These are phyloP conservation scores for Xenotilapia longispinis DNA, from an alignment of 2,113 vertebrate genomes.

Conservation along the genomic window DNA sequence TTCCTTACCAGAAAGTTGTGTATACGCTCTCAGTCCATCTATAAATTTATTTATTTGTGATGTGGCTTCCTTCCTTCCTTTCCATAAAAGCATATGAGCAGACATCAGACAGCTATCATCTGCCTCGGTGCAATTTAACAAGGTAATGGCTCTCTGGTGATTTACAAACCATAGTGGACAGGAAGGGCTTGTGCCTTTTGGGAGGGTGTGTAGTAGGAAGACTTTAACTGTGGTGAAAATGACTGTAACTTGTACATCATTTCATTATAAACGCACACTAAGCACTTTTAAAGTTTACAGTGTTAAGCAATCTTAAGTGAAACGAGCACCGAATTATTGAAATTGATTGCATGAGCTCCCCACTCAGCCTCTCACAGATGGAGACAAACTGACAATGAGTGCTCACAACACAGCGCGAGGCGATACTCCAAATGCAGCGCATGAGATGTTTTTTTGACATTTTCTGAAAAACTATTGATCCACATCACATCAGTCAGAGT, in stretches of 20 bases:
- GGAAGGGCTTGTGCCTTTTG: neutral
- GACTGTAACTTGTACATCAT: slow-evolving; percentile 7
- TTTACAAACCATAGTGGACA: slow-evolving; percentile 12
- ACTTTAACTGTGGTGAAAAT: neutral
- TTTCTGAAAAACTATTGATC: slow-evolving; percentile 57
- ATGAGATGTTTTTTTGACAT: slow-evolving; percentile 36
- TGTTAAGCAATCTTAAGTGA: slow-evolving; percentile 5
- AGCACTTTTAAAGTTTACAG: neutral
- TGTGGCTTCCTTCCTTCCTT: slow-evolving; percentile 8
- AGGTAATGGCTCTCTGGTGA: slow-evolving; percentile 36
- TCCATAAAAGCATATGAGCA: slow-evolving; percentile 33
- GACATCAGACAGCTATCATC: slow-evolving; percentile 34
- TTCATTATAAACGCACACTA: neutral
- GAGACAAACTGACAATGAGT: slow-evolving; percentile 10
- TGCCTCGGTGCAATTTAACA: slow-evolving; percentile 32
- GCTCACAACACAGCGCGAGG: neutral
- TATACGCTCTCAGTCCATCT: neutral
- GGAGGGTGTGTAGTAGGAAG: neutral
- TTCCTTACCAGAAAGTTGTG: neutral
- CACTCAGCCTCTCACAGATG: neutral
- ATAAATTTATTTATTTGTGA: slow-evolving; percentile 39
- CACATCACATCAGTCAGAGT: slow-evolving; percentile 46
- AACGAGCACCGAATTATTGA: neutral
- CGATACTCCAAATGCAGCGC: neutral
- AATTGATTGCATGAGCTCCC: neutral